These are phyloP conservation scores for Osmerus eperlanus DNA, from an alignment of 2,113 vertebrate species.

Conservation along the genomic window DNA sequence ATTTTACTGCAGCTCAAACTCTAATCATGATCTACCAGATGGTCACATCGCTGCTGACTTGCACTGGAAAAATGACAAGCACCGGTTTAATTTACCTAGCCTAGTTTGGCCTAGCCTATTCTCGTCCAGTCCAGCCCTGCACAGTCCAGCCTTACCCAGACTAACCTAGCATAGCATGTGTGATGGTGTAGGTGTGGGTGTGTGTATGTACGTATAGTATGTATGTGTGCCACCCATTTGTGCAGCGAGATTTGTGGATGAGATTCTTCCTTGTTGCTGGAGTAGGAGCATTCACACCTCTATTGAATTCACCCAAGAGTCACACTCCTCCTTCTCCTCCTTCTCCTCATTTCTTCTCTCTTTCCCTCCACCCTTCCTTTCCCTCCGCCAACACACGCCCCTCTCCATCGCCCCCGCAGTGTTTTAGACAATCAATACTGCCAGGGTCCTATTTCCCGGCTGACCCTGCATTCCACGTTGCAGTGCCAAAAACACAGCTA, in stretches of 20 bases:
- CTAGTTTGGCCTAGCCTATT: too few species aligned
- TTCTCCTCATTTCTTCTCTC: not conserved
- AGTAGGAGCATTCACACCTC: not conserved
- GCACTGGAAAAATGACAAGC: constrained; percentile 19
- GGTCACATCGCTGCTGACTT: constrained; percentile 30
- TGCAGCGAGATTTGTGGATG: not conserved
- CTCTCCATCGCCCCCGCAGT: not conserved
- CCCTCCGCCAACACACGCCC: not conserved
- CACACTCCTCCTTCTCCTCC: not conserved
- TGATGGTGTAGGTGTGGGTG: too few species aligned
- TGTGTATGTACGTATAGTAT: too few species aligned
- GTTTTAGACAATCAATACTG: constrained; percentile 9
- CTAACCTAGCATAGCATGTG: too few species aligned
- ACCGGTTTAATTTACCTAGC: not conserved
- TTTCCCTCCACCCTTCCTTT: not conserved
- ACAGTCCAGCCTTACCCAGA: too few species aligned
- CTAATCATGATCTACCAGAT: constrained; percentile 49
- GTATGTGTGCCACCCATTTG: too few species aligned
- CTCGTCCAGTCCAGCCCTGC: too few species aligned
- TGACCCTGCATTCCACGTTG: not conserved
- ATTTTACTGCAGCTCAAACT: constrained; percentile 6
- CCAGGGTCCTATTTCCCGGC: constrained; percentile 3
- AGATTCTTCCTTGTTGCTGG: not conserved
- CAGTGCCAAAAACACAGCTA: constrained; percentile 3
- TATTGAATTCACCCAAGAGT: too few species aligned